Evolutionary conservation across 2,113 vertebrate species (phyloP).

Genomic region (Delphinus delphis): DNA sequence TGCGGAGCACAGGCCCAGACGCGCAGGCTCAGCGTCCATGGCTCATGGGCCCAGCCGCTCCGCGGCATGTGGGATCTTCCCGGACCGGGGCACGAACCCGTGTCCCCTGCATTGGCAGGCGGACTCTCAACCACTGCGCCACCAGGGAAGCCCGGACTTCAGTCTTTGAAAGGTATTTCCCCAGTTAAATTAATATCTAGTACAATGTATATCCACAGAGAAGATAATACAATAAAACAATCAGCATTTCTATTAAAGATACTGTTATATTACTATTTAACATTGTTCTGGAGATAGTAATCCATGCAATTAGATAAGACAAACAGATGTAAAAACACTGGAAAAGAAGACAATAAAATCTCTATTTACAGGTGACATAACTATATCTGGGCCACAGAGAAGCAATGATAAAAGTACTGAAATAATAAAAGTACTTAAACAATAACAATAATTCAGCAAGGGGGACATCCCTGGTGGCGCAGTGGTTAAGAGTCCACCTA

Average conservation of each 20-base stretch:
- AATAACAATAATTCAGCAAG: constrained; percentile 10
- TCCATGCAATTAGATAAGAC: not conserved
- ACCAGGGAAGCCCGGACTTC: not conserved
- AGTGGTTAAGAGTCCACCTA: no score
- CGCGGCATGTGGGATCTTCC: no score
- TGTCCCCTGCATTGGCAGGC: no score
- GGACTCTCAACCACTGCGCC: no score
- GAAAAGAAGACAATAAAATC: not conserved
- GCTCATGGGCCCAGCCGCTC: no score
- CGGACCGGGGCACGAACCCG: no score
- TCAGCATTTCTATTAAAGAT: not conserved
- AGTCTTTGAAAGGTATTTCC: not conserved
- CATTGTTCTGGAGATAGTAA: not conserved
- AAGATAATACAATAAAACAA: constrained; percentile 27
- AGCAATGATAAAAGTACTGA: not conserved
- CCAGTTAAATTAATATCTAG: not conserved
- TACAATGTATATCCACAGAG: not conserved
- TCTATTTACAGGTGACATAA: not conserved
- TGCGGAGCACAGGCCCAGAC: no score
- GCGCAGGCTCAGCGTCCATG: no score
- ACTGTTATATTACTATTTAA: not conserved
- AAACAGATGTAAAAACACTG: not conserved
- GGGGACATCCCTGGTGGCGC: no score
- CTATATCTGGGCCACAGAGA: not conserved
- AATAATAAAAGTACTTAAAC: not conserved